Evolutionary conservation across 1,140 invertebrate species (phyloP).

Genomic region (Camponotus pennsylvanicus): DNA sequence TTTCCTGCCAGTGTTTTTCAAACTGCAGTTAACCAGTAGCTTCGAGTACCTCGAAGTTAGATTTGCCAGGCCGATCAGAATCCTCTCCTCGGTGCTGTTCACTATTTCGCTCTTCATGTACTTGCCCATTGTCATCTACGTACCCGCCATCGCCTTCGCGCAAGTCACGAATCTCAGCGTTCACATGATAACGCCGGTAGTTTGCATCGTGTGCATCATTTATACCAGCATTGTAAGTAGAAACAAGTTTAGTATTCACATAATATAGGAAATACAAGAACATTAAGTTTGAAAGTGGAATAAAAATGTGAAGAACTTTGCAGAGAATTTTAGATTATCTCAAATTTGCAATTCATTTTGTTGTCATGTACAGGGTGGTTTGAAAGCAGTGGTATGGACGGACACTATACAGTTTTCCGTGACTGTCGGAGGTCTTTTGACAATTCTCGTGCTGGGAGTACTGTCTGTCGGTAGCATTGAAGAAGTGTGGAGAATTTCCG

Average conservation of each 20-base stretch:
- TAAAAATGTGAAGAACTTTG: neutral
- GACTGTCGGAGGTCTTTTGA: slow-evolving; percentile 89
- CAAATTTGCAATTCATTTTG: neutral
- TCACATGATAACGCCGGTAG: slow-evolving; percentile 88
- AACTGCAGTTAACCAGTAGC: slow-evolving; percentile 90
- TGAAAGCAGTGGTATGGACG: slow-evolving; percentile 92
- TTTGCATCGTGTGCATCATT: slow-evolving; percentile 91
- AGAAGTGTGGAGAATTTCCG: slow-evolving; percentile 73
- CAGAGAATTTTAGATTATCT: neutral
- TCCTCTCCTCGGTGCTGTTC: slow-evolving; percentile 89
- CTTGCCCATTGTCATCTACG: slow-evolving; percentile 88
- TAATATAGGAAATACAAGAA: neutral
- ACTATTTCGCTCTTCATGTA: slow-evolving; percentile 87
- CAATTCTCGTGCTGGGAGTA: slow-evolving; percentile 89
- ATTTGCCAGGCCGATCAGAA: slow-evolving; percentile 88
- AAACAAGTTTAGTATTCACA: too few species aligned
- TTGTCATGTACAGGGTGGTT: slow-evolving; percentile 86
- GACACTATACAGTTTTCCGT: slow-evolving; percentile 90
- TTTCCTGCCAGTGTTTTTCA: slow-evolving; percentile 92
- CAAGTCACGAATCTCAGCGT: slow-evolving; percentile 89
- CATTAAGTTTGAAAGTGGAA: neutral
- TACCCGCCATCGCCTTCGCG: slow-evolving; percentile 88
- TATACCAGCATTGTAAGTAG: slow-evolving; percentile 90
- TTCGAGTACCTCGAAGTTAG: slow-evolving; percentile 92
- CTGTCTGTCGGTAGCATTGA: slow-evolving; percentile 88